Evolutionary conservation across 2,888 invertebrate genomes (phyloP), one percentile per base, ranked within the genome.

Genomic region (Leptogaster cylindrica): DNA sequence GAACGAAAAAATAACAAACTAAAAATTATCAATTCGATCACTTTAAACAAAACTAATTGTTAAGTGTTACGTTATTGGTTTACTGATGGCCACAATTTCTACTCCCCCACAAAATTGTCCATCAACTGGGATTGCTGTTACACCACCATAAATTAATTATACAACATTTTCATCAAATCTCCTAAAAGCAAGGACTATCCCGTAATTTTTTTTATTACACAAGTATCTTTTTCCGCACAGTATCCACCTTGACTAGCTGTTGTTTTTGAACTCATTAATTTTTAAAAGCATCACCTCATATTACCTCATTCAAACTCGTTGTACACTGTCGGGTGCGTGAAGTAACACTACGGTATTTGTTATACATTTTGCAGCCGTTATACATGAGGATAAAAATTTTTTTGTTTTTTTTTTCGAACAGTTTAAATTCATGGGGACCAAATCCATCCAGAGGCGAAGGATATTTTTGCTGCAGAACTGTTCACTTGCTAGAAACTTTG

Each of bases 261-360:
- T 36, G n/a, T 55, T 55, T 31, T 46, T n/a, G 25, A 55, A 55
- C 55, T 55, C 55, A 55, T 55, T 55, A 55, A 55, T 55, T 55
- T 39, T 12, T 39, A 55, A 55, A n/a, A 20, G 33, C 39, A 55
- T 55, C 55, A 55, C 55, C 55, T 55, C 36, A 55, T 55, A 55
- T 55, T 55, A 55, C 55, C 55, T 55, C 55, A 55, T 55, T 55
- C 55, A 39, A 55, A 39, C 39, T 23, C 39, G 25, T 27, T 20
- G 27, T 25, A 61, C 44, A 44, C 61, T 44, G 61, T 25, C 6
- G 27, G 28, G 16, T 61, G 41, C 44, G 44, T 44, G 41, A 41
- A 44, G 61, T 61, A 61, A 44, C 28, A 27, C 44, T 14, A 41
- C 25, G 7, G 25, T 28, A 44, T n/a, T 28, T 61, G 55, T 36